phyloP scores from a whole-genome alignment of 2,797 vertebrate genomes.

The Gobio occitaniae region DNA sequence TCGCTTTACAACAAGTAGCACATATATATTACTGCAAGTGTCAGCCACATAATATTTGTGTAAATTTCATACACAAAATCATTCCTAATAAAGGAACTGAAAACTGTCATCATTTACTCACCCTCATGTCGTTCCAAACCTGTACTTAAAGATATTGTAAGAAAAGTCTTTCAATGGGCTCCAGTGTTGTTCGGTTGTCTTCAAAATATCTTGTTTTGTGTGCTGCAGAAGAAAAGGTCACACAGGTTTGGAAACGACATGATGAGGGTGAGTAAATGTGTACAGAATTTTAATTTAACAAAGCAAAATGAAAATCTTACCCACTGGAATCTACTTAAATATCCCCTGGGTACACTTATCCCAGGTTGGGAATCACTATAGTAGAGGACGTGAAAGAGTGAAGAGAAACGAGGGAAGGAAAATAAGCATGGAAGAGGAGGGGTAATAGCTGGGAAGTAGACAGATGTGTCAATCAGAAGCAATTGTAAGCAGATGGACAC shows the following conservation, averaged over 20 bases:
- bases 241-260: neutral
- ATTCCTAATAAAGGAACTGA: neutral
- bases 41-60: neutral
- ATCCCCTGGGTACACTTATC: constrained; percentile 15
- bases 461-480: constrained; percentile 54
- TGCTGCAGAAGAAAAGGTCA: neutral
- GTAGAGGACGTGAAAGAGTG: neutral
- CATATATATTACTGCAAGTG: neutral
- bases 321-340: constrained; percentile 10
- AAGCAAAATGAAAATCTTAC: constrained; percentile 7
- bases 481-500: constrained; percentile 50
- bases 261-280: neutral
- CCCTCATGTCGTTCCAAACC: neutral
- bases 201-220: neutral
- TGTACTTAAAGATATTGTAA: neutral
- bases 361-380: constrained; percentile 18
- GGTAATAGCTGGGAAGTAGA: constrained; percentile 43
- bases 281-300: neutral
- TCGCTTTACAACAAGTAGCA: neutral
- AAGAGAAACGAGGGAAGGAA: constrained; percentile 11
- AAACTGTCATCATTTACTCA: neutral
- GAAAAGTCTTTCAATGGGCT: neutral
- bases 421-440: constrained; percentile 20
- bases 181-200: neutral
- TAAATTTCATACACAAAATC: neutral